These are phyloP conservation scores for Gnathonemus longibarbis DNA, from an alignment of 2,113 vertebrate species.

Conservation along the genomic window DNA sequence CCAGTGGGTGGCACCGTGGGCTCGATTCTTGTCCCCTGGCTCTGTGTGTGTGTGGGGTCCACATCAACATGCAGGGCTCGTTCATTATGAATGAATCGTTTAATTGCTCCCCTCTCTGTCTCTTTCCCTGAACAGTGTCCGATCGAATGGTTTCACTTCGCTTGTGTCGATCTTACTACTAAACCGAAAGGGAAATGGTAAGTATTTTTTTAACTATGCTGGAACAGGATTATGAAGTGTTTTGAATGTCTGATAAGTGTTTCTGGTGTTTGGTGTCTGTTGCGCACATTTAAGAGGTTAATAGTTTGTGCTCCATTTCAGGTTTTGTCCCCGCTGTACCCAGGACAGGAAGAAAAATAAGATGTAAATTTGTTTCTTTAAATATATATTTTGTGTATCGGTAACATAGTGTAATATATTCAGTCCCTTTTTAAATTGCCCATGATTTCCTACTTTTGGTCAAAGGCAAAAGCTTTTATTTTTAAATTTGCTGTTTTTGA, in stretches of 20 bases:
- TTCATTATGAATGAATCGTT: background rate
- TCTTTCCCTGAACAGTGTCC: conserved; percentile 72
- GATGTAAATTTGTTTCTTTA: conserved; percentile 24
- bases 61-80: background rate
- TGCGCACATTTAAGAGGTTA: background rate
- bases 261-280: background rate
- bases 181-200: conserved; percentile 99
- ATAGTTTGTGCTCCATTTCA: conserved; percentile 37
- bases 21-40: background rate
- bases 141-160: conserved; percentile 98
- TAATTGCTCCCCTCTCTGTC: background rate
- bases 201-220: conserved; percentile 33
- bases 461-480: conserved; percentile 41
- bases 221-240: background rate
- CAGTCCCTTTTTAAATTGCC: conserved; percentile 24
- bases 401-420: conserved; percentile 37
- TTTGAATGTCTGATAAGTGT: background rate
- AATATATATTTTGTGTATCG: conserved; percentile 44
- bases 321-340: conserved; percentile 93
- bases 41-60: background rate
- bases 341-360: conserved; percentile 95
- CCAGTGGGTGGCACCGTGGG: background rate
- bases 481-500: conserved; percentile 34
- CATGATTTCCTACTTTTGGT: conserved; percentile 21
- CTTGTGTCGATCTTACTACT: conserved; percentile 92